Base-by-base conservation (phyloP, 2,113 vertebrate genomes). In the Clarias batrachus region DNA sequence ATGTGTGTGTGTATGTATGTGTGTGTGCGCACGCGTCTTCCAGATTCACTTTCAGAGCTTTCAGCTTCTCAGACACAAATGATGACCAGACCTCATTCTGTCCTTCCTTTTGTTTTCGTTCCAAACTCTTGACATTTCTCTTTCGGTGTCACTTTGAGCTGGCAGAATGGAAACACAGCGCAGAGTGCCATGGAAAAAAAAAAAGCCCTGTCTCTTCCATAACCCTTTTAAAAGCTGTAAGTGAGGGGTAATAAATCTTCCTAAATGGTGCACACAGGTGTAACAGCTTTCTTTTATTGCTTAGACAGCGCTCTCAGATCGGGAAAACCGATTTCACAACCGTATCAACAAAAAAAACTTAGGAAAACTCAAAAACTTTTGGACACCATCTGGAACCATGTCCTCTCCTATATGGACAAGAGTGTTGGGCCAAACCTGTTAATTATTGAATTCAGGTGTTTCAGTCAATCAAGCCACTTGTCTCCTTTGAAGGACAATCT, bases 101-200 rank as follows among this genome's bases (percentile, higher is more conserved):
- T 70, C 77, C 65, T 56, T 70, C 63, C 77, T 68, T 27, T 60
- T 30, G n/a, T 86, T 71, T 79, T 80, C 62, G 79, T 80, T 80
- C 65, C 66, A 56, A 33, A 30, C 78, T 52, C 66, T 81, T 81
- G 57, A 63, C 68, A 74, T 74, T 86, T 52, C 1, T 17, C 48
- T 13, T 86, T 52, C 23, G 23, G 63, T 70, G 85, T 86, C 78
- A 27, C 33, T 19, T 23, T 23, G 62, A 77, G 78, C 56, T 73
- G 85, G 85, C 85, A 81, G 65, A n/a, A 73, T 27, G 78, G 85
- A 86, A 81, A 81, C 66, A 81, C 54, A 48, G 52, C 25, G 59
- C 54, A 21, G 65, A 57, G 68, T 30, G 66, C 37, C 68, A 21
- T 1, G 56, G 30, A 56, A 13, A 12, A 57, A 73, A 30, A 33